Conservation (phyloP, 2,888 invertebrate species). For the Margaritifera margaritifera region DNA sequence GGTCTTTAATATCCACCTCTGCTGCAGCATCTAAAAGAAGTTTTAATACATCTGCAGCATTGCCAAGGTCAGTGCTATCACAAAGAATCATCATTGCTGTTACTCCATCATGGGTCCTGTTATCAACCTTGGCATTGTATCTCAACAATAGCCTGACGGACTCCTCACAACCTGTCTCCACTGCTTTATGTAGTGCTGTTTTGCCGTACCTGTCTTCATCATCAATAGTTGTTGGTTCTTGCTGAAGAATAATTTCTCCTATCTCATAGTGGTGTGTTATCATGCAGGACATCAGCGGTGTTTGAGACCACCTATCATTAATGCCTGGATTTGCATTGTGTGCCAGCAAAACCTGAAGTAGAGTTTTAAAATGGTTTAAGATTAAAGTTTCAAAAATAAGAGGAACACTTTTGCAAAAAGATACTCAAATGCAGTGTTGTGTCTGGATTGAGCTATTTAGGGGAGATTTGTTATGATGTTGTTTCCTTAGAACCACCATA, state of each 20-base stretch:
- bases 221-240: constrained; percentile 37
- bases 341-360: constrained; percentile 43
- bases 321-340: constrained; percentile 49
- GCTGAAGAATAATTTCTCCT: constrained; percentile 44
- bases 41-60: constrained; percentile 33
- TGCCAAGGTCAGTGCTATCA: constrained; percentile 18
- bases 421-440: too few relatives aligned
- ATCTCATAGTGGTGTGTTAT: constrained; percentile 53
- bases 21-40: constrained; percentile 50
- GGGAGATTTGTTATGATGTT: too few relatives aligned
- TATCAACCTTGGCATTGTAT: constrained; percentile 52
- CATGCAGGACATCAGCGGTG: constrained; percentile 64
- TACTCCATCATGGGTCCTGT: constrained; percentile 45
- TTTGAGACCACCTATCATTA: constrained; percentile 66
- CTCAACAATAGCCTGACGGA: constrained; percentile 44
- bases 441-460: too few relatives aligned
- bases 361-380: background rate
- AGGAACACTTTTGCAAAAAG: too few relatives aligned
- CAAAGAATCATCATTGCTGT: constrained; percentile 57
- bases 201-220: constrained; percentile 58
- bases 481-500: too few relatives aligned
- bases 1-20: constrained; percentile 44
- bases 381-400: too few relatives aligned
- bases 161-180: constrained; percentile 46
- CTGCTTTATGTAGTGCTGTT: constrained; percentile 59